Base-by-base conservation (phyloP, 2,888 invertebrate genomes). In the Parasteatoda lunata region DNA sequence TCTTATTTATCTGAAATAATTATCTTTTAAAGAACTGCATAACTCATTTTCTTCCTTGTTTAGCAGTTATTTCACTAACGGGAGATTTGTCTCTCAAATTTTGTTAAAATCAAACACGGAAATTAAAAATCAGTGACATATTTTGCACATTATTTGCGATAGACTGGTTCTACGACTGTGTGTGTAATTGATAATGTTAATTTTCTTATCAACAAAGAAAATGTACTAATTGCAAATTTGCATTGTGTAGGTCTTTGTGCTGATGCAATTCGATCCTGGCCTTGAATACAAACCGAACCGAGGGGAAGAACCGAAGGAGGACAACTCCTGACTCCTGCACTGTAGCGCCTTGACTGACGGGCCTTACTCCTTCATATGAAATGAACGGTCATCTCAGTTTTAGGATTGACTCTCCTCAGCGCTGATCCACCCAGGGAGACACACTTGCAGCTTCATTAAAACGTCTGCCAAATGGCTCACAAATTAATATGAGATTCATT, bases 281-380 rank as follows among this genome's bases (percentile, higher is more conserved):
- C 94, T 98, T 92, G 98, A 98, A 93, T 98, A 98, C 94, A 89
- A 89, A 75, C 88, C 85, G 81, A 88, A 87, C 81, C 80, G 88
- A 84, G 87, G 86, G 72, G 84, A 87, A 79, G 85, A 85, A 78
- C 89, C 81, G 83, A 97, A 97, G 93, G 97, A 97, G 93, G 97
- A 97, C 94, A 97, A 97, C 93, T 97, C 97, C 95, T 97, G 97
- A 97, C 97, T 97, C 95, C 95, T 97, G 95, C 96, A 97, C 94
- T 97, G 97, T 97, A 97, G 97, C 96, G 97, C 97, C 95, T 97
- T 97, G 94, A 97, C 97, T 92, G 97, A 97, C 94, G 97, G 97
- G 94, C 97, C 97, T 94, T 97, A 97, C 94, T 96, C 96, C 93
- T 96, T 96, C 94, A 96, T 96, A 92, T 96, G 95, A 49, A 81